A percentile compares a stretch with the other conserved stretches of the same genome.
Conservation (phyloP, 2,113 vertebrate genomes). For the Hemiprocne comata region DNA sequence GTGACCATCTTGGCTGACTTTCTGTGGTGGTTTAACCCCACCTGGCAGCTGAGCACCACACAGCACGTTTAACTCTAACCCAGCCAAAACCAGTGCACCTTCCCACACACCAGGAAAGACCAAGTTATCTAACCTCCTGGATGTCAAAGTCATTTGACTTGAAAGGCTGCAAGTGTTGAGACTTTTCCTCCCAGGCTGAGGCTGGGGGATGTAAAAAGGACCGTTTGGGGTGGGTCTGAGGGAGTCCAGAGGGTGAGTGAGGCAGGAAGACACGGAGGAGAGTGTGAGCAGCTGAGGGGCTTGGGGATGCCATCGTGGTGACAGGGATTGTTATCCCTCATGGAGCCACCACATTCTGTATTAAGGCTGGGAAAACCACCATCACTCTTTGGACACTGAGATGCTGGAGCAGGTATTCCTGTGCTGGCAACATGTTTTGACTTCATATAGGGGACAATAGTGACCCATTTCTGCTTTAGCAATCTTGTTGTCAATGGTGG, state of each 20-base stretch:
- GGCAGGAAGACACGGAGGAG: not conserved
- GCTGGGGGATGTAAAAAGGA: not conserved
- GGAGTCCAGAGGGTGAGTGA: not conserved
- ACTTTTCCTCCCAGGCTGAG: not conserved
- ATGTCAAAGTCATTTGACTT: not conserved
- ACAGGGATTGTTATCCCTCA: not conserved
- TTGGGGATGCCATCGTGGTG: not conserved
- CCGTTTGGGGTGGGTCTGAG: not conserved
- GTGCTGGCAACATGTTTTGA: fast-evolving
- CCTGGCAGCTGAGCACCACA: not conserved
- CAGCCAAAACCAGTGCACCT: not conserved
- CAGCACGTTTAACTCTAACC: not conserved
- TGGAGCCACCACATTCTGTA: not conserved
- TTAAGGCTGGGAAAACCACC: not conserved
- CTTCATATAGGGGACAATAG: fast-evolving
- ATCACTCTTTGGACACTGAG: not conserved
- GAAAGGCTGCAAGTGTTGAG: not conserved
- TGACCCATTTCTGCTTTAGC: not conserved
- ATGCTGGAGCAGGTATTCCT: not conserved
- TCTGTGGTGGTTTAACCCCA: not conserved
- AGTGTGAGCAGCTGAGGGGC: fast-evolving
- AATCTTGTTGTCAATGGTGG: fast-evolving
- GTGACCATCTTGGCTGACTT: not conserved
- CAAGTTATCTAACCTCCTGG: not conserved
- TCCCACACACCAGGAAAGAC: not conserved